Conservation (phyloP, 1,140 invertebrate species). For the Drosophila mojavensis region DNA sequence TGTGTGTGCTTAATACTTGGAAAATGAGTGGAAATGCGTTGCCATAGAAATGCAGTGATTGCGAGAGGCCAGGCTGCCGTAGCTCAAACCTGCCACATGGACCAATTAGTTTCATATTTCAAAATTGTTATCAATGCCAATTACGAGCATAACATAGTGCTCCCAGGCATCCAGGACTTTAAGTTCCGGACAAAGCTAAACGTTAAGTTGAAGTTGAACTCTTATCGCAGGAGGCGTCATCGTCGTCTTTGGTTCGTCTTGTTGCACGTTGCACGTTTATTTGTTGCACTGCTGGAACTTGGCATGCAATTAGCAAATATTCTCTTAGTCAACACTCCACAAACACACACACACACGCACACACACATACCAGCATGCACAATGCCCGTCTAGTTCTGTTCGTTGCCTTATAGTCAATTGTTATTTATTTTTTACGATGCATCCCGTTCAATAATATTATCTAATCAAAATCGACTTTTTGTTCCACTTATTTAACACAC, state of each 20-base stretch:
- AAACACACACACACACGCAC: slow-evolving; percentile 20
- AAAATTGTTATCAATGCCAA: slow-evolving; percentile 31
- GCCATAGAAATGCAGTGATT: slow-evolving; percentile 31
- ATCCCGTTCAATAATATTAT: slow-evolving; percentile 2
- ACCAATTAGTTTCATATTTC: slow-evolving; percentile 42
- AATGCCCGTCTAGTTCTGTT: slow-evolving; percentile 48
- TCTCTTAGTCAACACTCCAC: slow-evolving; percentile 16
- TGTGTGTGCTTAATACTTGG: slow-evolving; percentile 17
- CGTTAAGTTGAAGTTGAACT: background rate
- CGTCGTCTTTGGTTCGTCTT: slow-evolving; percentile 7
- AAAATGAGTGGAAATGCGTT: slow-evolving; percentile 17
- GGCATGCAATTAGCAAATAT: slow-evolving; percentile 42
- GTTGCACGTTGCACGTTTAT: slow-evolving; percentile 40
- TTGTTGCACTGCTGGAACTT: slow-evolving; percentile 29
- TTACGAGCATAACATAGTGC: slow-evolving; percentile 17
- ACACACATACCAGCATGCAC: slow-evolving; percentile 41
- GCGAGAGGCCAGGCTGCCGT: background rate
- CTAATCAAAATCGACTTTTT: background rate
- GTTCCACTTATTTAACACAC: slow-evolving; percentile 3
- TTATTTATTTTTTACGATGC: slow-evolving; percentile 22
- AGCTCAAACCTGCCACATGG: slow-evolving; percentile 5
- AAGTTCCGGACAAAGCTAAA: background rate
- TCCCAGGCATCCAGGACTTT: background rate
- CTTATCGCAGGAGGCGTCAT: background rate
- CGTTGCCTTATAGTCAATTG: slow-evolving; percentile 37